Evolutionary conservation across 2,113 vertebrate species (phyloP), one percentile per base, ranked within the genome.

Genomic region (Oenanthe oenanthe): DNA sequence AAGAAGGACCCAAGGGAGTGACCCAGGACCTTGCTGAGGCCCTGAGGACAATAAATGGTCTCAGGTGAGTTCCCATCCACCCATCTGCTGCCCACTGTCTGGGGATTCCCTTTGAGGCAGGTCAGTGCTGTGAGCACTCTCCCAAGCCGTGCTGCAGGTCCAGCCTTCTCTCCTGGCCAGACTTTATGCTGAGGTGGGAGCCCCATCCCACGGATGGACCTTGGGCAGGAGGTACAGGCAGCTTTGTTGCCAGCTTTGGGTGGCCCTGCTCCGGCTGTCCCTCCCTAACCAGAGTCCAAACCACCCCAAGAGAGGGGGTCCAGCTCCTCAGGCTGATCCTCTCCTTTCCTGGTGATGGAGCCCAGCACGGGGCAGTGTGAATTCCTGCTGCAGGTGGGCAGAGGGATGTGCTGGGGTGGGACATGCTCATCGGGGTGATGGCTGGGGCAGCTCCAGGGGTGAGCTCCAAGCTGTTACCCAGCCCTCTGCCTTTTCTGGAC

Each of bases 351-450:
- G 31, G 1, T 0, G 32, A 4, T 7, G 29, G 17, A 36, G 58
- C 13, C 47, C 10, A 3, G 28, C 20, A 1, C 0, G 21, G n/a
- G 3, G 11, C 12, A 17, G 11, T 1, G 36, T 8, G 36, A 66
- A 50, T 56, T 5, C 15, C 18, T 0, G 10, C 1, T 2, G 19
- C 2, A 5, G 0, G 4, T 5, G 16, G 32, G 26, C 57, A 77
- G 45, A 50, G 4, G 2, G 38, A 19, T 14, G n/a, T 18, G 40
- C 40, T 47, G 65, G 32, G 9, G 40, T 0, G 0, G 51, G 51
- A 77, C 18, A 63, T 36, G 61, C 38, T 54, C 68, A 4, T 40
- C 3, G 17, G 77, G 62, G 22, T 28, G 75, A 3, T 1, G 32
- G 7, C 53, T 38, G 53, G 26, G 47, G n/a, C 32, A 65, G 54